A percentile compares a stretch with the other conserved stretches of the same genome.
phyloP scores from a whole-genome alignment of 92 coral and sea anemone species.

The Palythoa caribaeorum region DNA sequence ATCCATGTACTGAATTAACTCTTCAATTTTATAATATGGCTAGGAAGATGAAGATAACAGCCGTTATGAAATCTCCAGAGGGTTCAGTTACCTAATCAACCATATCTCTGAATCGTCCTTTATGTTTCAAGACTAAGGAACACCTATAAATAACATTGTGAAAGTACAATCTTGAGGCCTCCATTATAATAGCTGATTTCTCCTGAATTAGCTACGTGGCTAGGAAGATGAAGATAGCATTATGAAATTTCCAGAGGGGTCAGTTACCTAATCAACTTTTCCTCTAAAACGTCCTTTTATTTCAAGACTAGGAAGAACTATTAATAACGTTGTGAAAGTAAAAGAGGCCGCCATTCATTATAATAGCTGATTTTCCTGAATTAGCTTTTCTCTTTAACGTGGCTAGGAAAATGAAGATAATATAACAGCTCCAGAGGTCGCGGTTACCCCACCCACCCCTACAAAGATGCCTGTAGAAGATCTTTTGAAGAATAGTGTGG shows the following conservation, averaged over 20 bases:
- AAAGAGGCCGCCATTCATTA: too few species aligned
- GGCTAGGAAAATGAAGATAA: not conserved
- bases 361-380: not conserved
- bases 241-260: slow-evolving; percentile 61
- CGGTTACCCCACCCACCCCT: slow-evolving; percentile 88
- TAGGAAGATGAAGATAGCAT: not conserved
- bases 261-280: too few species aligned
- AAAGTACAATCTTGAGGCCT: too few species aligned
- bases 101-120: too few species aligned
- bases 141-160: too few species aligned
- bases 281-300: too few species aligned
- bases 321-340: too few species aligned
- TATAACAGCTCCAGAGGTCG: slow-evolving; percentile 64
- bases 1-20: not conserved
- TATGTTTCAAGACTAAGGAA: too few species aligned
- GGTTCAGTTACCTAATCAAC: slow-evolving; percentile 10
- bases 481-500: slow-evolving; percentile 4
- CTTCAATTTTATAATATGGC: not conserved
- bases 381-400: not conserved
- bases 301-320: too few species aligned
- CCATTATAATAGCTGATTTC: too few species aligned
- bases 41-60: not conserved
- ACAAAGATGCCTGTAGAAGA: slow-evolving; percentile 28
- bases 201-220: not conserved
- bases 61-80: slow-evolving; percentile 48